Evolutionary conservation across 2,797 vertebrate genomes (phyloP).

Genomic region (Anabacerthia variegaticeps): DNA sequence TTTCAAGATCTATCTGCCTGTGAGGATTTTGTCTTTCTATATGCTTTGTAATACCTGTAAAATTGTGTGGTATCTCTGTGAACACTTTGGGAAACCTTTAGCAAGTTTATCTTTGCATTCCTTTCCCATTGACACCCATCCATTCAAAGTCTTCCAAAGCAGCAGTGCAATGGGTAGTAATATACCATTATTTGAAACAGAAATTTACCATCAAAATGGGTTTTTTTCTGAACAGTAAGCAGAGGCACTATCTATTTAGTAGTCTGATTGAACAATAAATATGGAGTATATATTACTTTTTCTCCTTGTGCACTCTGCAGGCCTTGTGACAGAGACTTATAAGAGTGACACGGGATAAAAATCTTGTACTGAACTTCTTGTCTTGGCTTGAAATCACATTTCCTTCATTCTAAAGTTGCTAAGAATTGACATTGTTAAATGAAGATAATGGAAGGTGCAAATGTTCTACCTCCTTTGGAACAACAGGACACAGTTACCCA

Average conservation of each 20-base stretch:
- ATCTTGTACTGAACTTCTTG: not conserved
- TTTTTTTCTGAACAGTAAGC: not conserved
- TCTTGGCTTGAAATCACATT: not conserved
- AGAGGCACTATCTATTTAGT: not conserved
- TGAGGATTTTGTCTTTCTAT: not conserved
- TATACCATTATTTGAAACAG: not conserved
- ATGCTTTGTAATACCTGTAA: not conserved
- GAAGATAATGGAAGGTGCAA: conserved; percentile 21
- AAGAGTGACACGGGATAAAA: not conserved
- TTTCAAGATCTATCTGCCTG: not conserved
- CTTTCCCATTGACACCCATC: not conserved
- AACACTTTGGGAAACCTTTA: not conserved
- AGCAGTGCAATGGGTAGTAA: not conserved
- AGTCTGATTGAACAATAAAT: not conserved
- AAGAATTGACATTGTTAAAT: conserved; percentile 16
- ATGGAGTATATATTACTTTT: not conserved
- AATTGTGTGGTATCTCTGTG: not conserved
- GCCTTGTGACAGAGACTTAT: not conserved
- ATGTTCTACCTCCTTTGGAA: not conserved
- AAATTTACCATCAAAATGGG: not conserved
- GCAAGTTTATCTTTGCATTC: not conserved
- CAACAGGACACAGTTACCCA: not conserved
- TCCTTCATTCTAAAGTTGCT: not conserved
- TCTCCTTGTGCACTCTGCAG: not conserved
- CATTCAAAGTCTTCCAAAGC: not conserved